Percentiles rank a stretch among this genome's conserved stretches.
Conservation (phyloP, 2,797 vertebrate genomes). For the Clarias pachynema region DNA sequence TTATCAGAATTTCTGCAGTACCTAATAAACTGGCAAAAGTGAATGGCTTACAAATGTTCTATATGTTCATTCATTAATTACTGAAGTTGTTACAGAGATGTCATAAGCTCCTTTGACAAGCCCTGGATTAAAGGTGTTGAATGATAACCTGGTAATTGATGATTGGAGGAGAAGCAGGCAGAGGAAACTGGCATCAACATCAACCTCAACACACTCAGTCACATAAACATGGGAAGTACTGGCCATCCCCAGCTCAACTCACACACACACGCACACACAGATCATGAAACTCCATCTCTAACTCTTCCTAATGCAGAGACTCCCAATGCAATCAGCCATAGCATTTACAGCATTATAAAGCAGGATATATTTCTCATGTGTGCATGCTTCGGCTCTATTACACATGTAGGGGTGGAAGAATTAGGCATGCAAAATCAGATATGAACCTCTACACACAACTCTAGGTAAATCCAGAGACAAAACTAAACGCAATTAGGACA, state of each 20-base stretch:
- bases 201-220: slow-evolving; percentile 24
- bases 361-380: slow-evolving; percentile 14
- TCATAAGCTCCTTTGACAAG: slow-evolving; percentile 28
- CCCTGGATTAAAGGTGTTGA: not conserved
- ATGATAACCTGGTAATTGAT: slow-evolving; percentile 16
- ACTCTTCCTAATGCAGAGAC: not conserved
- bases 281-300: not conserved
- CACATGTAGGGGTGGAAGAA: slow-evolving; percentile 21
- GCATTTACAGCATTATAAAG: slow-evolving; percentile 14
- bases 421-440: slow-evolving; percentile 20
- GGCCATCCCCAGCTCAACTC: slow-evolving; percentile 16
- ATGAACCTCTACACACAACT: not conserved
- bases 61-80: not conserved
- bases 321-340: not conserved
- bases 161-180: slow-evolving; percentile 23
- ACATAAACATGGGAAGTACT: slow-evolving; percentile 23
- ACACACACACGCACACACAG: not conserved
- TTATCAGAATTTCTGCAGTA: not conserved
- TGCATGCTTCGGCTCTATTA: not conserved
- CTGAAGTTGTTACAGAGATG: slow-evolving; percentile 24
- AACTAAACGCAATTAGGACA: slow-evolving; percentile 8
- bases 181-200: slow-evolving; percentile 38
- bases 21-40: slow-evolving; percentile 8
- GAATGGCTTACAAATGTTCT: not conserved
- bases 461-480: not conserved